Evolutionary conservation across 2,888 invertebrate species (phyloP).

Genomic region (Gandaritis pyraliata): DNA sequence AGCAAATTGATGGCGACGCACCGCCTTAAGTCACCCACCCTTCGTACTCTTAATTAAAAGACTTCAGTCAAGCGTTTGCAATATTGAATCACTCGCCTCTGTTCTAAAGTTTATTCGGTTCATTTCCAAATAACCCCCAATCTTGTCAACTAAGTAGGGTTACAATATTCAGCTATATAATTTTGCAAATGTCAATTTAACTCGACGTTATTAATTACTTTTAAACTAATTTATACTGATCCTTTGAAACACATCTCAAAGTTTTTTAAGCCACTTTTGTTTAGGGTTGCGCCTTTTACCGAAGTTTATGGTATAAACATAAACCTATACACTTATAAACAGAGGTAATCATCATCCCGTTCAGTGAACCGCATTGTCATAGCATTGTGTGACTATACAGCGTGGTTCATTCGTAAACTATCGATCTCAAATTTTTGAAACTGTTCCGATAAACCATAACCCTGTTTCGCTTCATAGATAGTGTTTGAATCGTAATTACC

Average conservation of each 20-base stretch:
- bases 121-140: constrained; percentile 3
- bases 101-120: constrained; percentile 53
- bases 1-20: constrained; percentile 70
- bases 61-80: constrained; percentile 77
- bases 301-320: no score
- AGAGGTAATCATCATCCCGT: no score
- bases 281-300: no score
- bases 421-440: no score
- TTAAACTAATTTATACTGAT: not conserved
- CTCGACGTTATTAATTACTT: not conserved
- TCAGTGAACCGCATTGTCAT: no score
- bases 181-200: constrained; percentile 1
- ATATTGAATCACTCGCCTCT: constrained; percentile 70
- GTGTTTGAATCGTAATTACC: no score
- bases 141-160: not conserved
- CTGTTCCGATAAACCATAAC: no score
- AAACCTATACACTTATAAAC: no score
- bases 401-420: no score
- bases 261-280: no score
- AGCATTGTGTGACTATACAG: no score
- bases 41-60: constrained; percentile 72
- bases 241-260: not conserved
- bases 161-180: not conserved
- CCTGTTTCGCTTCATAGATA: no score
- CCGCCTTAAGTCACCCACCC: constrained; percentile 42